Percentiles rank a stretch among this genome's conserved stretches.
Evolutionary conservation across 2,113 vertebrate species (phyloP).

Genomic region (Zapornia atra): DNA sequence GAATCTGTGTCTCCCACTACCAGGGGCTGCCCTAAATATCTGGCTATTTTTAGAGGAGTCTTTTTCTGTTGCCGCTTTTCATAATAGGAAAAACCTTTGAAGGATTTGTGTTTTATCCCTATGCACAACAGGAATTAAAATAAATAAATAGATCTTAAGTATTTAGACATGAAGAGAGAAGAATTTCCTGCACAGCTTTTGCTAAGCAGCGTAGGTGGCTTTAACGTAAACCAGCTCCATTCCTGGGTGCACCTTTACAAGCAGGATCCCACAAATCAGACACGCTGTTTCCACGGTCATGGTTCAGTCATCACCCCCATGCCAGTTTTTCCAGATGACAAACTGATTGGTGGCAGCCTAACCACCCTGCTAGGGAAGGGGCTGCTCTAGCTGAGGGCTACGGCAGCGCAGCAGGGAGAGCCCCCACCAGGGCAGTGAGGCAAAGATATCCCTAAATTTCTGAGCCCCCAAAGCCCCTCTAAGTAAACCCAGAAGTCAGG

Average conservation of each 20-base stretch:
- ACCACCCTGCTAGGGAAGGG: not conserved
- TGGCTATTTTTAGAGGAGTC: conserved; percentile 24
- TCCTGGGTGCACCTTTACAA: not conserved
- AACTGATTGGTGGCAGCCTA: not conserved
- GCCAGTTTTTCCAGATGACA: not conserved
- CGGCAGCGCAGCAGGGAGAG: not conserved
- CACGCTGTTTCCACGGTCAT: not conserved
- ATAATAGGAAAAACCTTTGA: conserved; percentile 63
- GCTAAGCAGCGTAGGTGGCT: conserved; percentile 17
- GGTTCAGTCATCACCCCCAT: not conserved
- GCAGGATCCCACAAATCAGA: not conserved
- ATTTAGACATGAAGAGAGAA: conserved; percentile 45
- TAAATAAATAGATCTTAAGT: conserved; percentile 61
- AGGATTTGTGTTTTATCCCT: conserved; percentile 59
- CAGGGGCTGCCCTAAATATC: conserved; percentile 53
- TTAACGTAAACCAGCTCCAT: not conserved
- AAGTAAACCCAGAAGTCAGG: not conserved
- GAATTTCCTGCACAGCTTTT: conserved; percentile 62
- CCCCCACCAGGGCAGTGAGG: not conserved
- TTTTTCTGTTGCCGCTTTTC: conserved; percentile 43
- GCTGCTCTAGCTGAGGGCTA: not conserved
- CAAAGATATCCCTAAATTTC: not conserved
- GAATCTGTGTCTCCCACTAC: conserved; percentile 14
- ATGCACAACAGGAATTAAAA: conserved; percentile 63
- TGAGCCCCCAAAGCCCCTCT: not conserved